phyloP scores from a whole-genome alignment of 2,888 invertebrate species.

The Coenonympha glycerion region DNA sequence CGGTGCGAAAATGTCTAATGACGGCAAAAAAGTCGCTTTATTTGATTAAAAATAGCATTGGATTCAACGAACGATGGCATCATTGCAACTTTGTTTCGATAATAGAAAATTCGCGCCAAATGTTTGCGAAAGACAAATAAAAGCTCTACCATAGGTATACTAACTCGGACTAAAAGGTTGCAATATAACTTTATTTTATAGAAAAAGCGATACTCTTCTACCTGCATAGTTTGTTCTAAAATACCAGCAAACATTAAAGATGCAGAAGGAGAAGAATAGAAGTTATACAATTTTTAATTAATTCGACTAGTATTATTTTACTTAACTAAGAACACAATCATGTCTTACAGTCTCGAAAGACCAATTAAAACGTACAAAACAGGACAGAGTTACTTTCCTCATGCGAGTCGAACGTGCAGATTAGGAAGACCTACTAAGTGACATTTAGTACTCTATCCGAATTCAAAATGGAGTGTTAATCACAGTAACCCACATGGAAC shows the following conservation, averaged over 20 bases:
- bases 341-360: not conserved
- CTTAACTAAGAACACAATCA: too few relatives aligned
- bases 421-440: not conserved
- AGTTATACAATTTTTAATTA: too few relatives aligned
- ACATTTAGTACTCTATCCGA: not conserved
- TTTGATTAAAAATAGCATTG: not conserved
- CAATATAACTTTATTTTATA: too few relatives aligned
- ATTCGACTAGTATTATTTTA: too few relatives aligned
- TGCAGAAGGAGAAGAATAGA: too few relatives aligned
- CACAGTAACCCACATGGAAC: constrained; percentile 10
- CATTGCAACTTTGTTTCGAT: not conserved
- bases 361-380: not conserved
- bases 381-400: not conserved
- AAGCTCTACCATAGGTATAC: too few relatives aligned
- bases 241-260: too few relatives aligned
- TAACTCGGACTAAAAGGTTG: too few relatives aligned
- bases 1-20: not conserved
- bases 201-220: too few relatives aligned
- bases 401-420: not conserved
- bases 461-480: constrained; percentile 6
- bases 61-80: not conserved
- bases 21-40: not conserved
- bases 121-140: too few relatives aligned
- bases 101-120: too few relatives aligned
- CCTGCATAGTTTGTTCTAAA: too few relatives aligned